Base-by-base conservation (phyloP, 2,888 invertebrate species). In the Heliconius aoede region DNA sequence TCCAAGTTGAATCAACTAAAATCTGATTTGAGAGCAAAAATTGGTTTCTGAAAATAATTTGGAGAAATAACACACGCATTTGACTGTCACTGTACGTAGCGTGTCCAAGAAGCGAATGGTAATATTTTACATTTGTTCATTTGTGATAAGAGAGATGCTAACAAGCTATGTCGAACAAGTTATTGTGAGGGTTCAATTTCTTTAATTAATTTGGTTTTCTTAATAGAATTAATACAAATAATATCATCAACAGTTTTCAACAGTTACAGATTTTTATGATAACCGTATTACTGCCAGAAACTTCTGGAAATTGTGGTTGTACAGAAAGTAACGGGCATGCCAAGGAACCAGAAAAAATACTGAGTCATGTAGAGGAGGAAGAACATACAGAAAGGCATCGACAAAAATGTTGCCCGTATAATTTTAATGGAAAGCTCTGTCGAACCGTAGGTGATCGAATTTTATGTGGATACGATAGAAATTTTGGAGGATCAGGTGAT, bases 391-490 rank as follows among this genome's bases (percentile, higher is more conserved):
- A 67, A 46, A 82, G 76, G 21, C 73, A 73, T n/a, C 82, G 83
- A 65, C 89, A 82, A 8, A 84, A 82, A 8, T 93, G 93, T 77
- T 92, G 92, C 76, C 91, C 92, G 0, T 93, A 93, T 72, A 85
- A 90, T 40, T 92, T 91, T 75, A 87, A 92, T 64, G 83, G 88
- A 62, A 85, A 74, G 15, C 62, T 86, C 24, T 93, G 93, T 74
- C 86, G 83, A 84, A 73, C 80, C n/a, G 82, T 92, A 4, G 89
- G 89, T 30, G 89, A 92, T 61, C 87, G 91, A 81, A 26, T 89
- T 1, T 82, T 92, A 21, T 93, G 93, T 80, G 93, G 92, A 9
- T 93, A 84, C 72, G 87, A 93, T 75, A 87, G 73, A 71, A 92
- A 93, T 80, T 60, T 85, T 30, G 91, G 89, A 1, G 79, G 46